Evolutionary conservation across 2,888 invertebrate species (phyloP).

Genomic region (Dilophus febrilis): DNA sequence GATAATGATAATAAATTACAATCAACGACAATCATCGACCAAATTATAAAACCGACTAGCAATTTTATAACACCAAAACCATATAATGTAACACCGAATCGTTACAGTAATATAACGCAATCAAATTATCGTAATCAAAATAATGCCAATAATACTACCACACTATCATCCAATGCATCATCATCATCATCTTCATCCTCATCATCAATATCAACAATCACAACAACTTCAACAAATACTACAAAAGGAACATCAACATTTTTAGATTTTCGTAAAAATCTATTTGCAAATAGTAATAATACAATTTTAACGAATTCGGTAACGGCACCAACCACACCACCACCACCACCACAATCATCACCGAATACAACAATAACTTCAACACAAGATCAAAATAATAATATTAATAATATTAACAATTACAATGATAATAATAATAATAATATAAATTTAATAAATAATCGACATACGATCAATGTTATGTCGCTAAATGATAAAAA

Average conservation of each 20-base stretch:
- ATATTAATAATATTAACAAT: conserved; percentile 5
- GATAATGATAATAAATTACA: conserved; percentile 8
- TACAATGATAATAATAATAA: conserved; percentile 5
- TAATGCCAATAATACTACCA: too few relatives aligned
- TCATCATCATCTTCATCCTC: too few relatives aligned
- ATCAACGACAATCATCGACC: not conserved
- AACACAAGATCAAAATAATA: conserved; percentile 10
- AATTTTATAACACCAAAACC: conserved; percentile 9
- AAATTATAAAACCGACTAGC: not conserved
- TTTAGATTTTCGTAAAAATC: conserved; percentile 4
- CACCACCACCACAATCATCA: too few relatives aligned
- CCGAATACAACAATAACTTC: conserved; percentile 10
- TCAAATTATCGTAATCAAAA: not conserved
- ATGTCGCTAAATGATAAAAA: conserved; percentile 8
- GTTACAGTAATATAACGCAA: conserved; percentile 6
- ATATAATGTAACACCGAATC: conserved; percentile 6
- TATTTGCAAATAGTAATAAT: conserved; percentile 3
- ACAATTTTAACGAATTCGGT: conserved; percentile 5
- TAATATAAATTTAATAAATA: conserved; percentile 8
- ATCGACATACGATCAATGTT: conserved; percentile 8
- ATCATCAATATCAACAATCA: too few relatives aligned
- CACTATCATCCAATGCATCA: too few relatives aligned
- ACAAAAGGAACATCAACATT: conserved; percentile 7
- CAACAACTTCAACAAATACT: conserved; percentile 1
- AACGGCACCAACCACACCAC: conserved; percentile 6